Evolutionary conservation across 2,113 vertebrate genomes (phyloP).

Genomic region (Oreochromis niloticus): DNA sequence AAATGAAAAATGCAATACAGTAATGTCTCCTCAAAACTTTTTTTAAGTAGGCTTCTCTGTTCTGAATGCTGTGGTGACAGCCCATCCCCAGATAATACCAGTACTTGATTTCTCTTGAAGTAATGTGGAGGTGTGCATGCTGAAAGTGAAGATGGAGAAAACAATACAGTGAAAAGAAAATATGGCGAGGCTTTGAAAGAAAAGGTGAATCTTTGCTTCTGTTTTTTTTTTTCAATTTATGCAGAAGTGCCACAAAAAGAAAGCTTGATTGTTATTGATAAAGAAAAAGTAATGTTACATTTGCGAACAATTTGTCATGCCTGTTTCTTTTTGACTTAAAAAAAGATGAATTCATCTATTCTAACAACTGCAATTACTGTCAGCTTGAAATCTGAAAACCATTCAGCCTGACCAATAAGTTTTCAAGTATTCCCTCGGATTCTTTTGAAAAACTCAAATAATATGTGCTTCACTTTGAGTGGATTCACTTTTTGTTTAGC

Average conservation of each 20-base stretch:
- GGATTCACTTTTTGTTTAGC: neutral
- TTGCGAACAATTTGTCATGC: neutral
- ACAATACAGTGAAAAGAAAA: neutral
- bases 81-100: neutral
- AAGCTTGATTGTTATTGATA: neutral
- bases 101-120: neutral
- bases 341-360: constrained; percentile 15
- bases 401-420: neutral
- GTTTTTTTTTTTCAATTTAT: neutral
- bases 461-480: neutral
- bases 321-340: neutral
- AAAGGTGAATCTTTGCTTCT: neutral
- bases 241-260: neutral
- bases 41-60: neutral
- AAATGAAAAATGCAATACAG: neutral
- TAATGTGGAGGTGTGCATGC: neutral
- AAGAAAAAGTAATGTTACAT: neutral
- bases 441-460: neutral
- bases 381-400: constrained; percentile 9
- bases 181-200: neutral
- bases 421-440: neutral
- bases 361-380: constrained; percentile 41
- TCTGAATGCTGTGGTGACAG: neutral
- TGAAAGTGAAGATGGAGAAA: constrained; percentile 6
- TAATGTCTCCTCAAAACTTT: neutral